Percentiles rank a stretch among this genome's conserved stretches.
Conservation (phyloP, 2,797 vertebrate species). For the Rachycentron canadum region DNA sequence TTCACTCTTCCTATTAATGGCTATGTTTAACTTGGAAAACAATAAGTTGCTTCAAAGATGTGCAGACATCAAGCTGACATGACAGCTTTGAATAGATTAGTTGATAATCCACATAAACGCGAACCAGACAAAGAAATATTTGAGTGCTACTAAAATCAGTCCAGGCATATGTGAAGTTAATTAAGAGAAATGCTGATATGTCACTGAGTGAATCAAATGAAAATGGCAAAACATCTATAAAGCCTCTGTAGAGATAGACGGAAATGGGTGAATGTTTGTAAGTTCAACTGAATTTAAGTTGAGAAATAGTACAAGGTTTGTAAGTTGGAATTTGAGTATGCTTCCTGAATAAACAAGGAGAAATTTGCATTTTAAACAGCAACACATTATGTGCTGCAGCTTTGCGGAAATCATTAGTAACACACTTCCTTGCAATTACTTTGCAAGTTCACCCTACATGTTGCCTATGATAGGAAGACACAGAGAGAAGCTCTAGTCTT, state of each 20-base stretch:
- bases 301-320: slow-evolving; percentile 59
- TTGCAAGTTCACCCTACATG: slow-evolving; percentile 77
- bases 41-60: not conserved
- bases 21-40: not conserved
- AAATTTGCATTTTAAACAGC: slow-evolving; percentile 86
- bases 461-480: slow-evolving; percentile 78
- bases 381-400: slow-evolving; percentile 77
- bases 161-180: not conserved
- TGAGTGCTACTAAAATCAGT: not conserved
- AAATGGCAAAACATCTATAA: slow-evolving; percentile 13
- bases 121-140: slow-evolving; percentile 3
- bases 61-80: not conserved
- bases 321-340: slow-evolving; percentile 69
- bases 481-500: slow-evolving; percentile 78
- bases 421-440: slow-evolving; percentile 84
- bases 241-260: not conserved
- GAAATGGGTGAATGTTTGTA: slow-evolving; percentile 29
- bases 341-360: slow-evolving; percentile 73
- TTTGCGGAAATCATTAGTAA: slow-evolving; percentile 85
- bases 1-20: not conserved
- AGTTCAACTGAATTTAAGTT: slow-evolving; percentile 45
- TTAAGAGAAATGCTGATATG: slow-evolving; percentile 6
- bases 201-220: slow-evolving; percentile 1
- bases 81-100: not conserved
- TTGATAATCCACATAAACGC: not conserved